These are phyloP conservation scores for Ichneumon xanthorius DNA, from an alignment of 2,888 invertebrate species.

Conservation along the genomic window DNA sequence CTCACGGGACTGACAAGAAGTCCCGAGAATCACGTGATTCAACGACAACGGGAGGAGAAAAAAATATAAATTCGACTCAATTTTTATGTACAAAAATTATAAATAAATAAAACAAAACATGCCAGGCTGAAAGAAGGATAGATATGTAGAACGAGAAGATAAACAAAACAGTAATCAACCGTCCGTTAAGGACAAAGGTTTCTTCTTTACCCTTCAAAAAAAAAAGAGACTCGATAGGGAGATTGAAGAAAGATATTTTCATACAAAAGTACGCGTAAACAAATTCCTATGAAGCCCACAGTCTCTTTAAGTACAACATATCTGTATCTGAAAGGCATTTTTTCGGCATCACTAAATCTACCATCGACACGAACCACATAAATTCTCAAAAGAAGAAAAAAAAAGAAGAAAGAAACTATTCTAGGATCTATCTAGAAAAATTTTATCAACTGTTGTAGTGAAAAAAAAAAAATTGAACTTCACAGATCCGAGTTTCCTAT, in stretches of 20 bases:
- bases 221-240: slow-evolving; percentile 8
- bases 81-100: slow-evolving; percentile 78
- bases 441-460: background rate
- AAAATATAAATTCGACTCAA: slow-evolving; percentile 70
- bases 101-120: slow-evolving; percentile 79
- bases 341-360: slow-evolving; percentile 18
- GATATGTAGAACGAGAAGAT: slow-evolving; percentile 22
- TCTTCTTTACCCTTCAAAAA: slow-evolving; percentile 1
- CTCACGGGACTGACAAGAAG: slow-evolving; percentile 1
- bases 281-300: slow-evolving; percentile 78
- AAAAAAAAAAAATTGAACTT: slow-evolving; percentile 4
- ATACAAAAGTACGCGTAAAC: slow-evolving; percentile 62
- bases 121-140: slow-evolving; percentile 68
- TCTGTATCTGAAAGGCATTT: slow-evolving; percentile 79
- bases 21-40: slow-evolving; percentile 11
- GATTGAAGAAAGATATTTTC: slow-evolving; percentile 37
- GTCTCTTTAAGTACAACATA: slow-evolving; percentile 81
- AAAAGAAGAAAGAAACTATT: slow-evolving; percentile 19
- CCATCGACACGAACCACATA: slow-evolving; percentile 6
- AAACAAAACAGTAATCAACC: slow-evolving; percentile 13
- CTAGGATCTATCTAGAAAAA: background rate
- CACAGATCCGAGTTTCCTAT: background rate
- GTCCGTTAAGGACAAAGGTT: background rate
- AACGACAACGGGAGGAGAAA: slow-evolving; percentile 38
- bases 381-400: slow-evolving; percentile 24